Percentiles rank a stretch among this genome's conserved stretches.
phyloP scores from a whole-genome alignment of 2,113 vertebrate genomes.

The Lepisosteus osseus region DNA sequence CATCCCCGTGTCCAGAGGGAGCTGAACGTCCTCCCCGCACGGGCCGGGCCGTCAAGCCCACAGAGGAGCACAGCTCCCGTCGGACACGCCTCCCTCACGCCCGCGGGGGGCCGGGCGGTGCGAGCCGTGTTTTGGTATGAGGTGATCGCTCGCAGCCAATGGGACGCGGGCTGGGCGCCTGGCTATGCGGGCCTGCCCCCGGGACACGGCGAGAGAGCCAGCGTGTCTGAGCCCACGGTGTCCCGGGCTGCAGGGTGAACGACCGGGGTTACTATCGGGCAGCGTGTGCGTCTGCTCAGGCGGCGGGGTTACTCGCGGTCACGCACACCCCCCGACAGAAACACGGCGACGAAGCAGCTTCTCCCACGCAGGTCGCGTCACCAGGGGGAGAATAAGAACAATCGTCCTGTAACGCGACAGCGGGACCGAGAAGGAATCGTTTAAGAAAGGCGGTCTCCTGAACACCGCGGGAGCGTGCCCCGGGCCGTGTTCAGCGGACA shows the following conservation, averaged over 20 bases:
- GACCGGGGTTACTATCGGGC: slow-evolving; percentile 79
- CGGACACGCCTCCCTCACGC: slow-evolving; percentile 41
- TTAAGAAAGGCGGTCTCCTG: too few species aligned
- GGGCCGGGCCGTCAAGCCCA: background rate
- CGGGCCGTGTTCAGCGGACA: too few species aligned
- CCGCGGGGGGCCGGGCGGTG: slow-evolving; percentile 41
- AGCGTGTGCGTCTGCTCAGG: background rate
- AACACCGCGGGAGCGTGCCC: background rate
- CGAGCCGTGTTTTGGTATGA: slow-evolving; percentile 74
- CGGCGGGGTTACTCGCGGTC: slow-evolving; percentile 37
- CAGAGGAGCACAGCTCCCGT: background rate
- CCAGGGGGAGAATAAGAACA: too few species aligned
- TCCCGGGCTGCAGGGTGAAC: slow-evolving; percentile 44
- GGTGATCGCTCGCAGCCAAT: slow-evolving; percentile 90
- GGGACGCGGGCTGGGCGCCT: slow-evolving; percentile 59
- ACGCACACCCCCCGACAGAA: slow-evolving; percentile 6
- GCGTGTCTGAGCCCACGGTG: slow-evolving; percentile 40
- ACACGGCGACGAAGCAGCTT: too few species aligned
- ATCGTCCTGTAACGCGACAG: too few species aligned
- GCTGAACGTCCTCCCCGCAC: background rate
- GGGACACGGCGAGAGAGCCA: slow-evolving; percentile 42
- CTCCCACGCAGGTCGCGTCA: too few species aligned
- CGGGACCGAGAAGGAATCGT: too few species aligned
- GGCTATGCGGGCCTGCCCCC: slow-evolving; percentile 51
- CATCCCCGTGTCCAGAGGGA: too few species aligned